Base-by-base conservation (phyloP, 2,113 vertebrate species). In the Nicator chloris region DNA sequence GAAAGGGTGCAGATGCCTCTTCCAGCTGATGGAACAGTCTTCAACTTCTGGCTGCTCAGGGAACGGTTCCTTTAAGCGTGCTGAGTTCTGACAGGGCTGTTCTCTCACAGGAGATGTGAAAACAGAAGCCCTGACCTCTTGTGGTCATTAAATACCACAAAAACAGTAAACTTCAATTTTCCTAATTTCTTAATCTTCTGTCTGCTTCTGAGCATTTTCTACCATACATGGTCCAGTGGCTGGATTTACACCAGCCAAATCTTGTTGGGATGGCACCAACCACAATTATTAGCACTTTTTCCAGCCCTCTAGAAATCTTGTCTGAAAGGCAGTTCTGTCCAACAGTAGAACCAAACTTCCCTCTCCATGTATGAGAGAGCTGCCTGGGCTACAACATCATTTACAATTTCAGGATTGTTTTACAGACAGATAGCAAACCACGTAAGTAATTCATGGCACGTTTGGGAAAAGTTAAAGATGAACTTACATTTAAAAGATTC, bases 391-490 rank as follows among this genome's bases (percentile, higher is more conserved):
- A 91, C 56, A 88, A 21, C 24, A 85, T 24, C 27, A 40, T 81
- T 92, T 86, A 86, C 60, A 63, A 45, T 91, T 80, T 91, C 86
- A 84, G 44, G 33, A 71, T 81, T 95, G 64, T 86, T 94, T 88
- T 68, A 75, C 65, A 88, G 83, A 82, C 72, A 47, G 66, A 81
- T 70, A 93, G 68, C 86, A 95, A 92, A 75, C 80, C 73, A 64
- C 1, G 1, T 82, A 88, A 82, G 83, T 84, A 94, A 95, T 94
- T 95, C 77, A 86, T 60, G 26, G 80, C 92, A 95, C 44, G 2
- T 92, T 82, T 91, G 94, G 88, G 86, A 94, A 49, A 86, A 94
- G 86, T 84, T 91, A 78, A 96, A 94, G 91, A 95, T 72, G 95
- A 96, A 89, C 83, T 87, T 91, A 63, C 0, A 0, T 65, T 89